A percentile compares a stretch with the other conserved stretches of the same genome.
Evolutionary conservation across 2,113 vertebrate genomes (phyloP).

Genomic region (Sebastes schlegelii): DNA sequence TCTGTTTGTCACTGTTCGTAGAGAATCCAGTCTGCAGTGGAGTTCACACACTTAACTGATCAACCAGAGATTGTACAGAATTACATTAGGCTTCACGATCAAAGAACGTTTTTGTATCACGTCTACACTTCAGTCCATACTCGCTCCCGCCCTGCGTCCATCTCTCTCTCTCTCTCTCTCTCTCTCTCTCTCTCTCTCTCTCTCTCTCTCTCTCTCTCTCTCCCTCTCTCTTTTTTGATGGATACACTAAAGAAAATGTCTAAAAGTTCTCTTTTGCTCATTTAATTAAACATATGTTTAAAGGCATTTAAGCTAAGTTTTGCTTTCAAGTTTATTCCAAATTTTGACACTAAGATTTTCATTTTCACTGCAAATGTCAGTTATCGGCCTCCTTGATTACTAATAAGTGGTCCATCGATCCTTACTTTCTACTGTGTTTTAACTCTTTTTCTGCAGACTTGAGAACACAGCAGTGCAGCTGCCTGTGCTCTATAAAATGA

Average conservation of each 20-base stretch:
- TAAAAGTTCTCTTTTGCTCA: not conserved
- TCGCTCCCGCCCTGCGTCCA: too few relatives aligned
- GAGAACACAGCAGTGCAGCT: not conserved
- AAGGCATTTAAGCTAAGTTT: not conserved
- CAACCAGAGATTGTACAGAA: too few relatives aligned
- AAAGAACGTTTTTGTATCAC: too few relatives aligned
- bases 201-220: too few relatives aligned
- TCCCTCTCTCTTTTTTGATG: not conserved
- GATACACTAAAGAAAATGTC: not conserved
- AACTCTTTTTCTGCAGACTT: constrained; percentile 6
- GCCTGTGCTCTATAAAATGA: not conserved
- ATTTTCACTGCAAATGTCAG: not conserved
- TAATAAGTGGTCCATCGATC: too few relatives aligned
- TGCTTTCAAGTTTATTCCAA: not conserved
- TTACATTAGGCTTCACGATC: too few relatives aligned
- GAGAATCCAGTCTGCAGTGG: not conserved
- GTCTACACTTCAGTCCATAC: too few relatives aligned
- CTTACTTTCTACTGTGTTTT: constrained; percentile 3
- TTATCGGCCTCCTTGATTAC: too few relatives aligned
- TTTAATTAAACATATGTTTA: not conserved
- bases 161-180: too few relatives aligned
- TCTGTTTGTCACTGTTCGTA: not conserved
- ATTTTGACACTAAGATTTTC: not conserved
- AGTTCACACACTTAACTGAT: not conserved
- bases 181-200: too few relatives aligned